These are phyloP conservation scores for Drosophila ambigua DNA, from an alignment of 1,140 invertebrate species.

Conservation along the genomic window DNA sequence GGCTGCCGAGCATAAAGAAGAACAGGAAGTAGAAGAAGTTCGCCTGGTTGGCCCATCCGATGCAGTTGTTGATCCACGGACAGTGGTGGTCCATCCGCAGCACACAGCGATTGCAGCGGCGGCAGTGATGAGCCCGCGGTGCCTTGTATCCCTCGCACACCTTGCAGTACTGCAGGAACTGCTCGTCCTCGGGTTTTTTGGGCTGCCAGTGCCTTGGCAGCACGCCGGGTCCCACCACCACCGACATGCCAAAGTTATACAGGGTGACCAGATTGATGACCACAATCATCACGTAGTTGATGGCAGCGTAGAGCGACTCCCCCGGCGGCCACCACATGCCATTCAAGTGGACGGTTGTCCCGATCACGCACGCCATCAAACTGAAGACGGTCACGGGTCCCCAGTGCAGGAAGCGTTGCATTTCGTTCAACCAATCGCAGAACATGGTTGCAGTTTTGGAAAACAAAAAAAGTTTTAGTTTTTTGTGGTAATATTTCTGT, in stretches of 20 bases:
- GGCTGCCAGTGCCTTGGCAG: slow-evolving; percentile 47
- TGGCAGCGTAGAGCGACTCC: background rate
- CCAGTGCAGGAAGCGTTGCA: slow-evolving; percentile 53
- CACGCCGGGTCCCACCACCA: slow-evolving; percentile 45
- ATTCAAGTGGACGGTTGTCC: slow-evolving; percentile 31
- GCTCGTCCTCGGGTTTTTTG: background rate
- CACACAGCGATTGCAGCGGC: slow-evolving; percentile 96
- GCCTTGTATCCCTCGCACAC: slow-evolving; percentile 96
- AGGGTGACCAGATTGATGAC: slow-evolving; percentile 15
- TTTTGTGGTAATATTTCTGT: background rate
- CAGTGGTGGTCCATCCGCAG: slow-evolving; percentile 99
- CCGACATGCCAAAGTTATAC: slow-evolving; percentile 32
- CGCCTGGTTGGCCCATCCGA: slow-evolving; percentile 94
- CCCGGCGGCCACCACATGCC: slow-evolving; percentile 42
- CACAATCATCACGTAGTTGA: slow-evolving; percentile 29
- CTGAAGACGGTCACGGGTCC: slow-evolving; percentile 27
- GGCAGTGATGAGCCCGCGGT: slow-evolving; percentile 97
- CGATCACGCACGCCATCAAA: slow-evolving; percentile 1
- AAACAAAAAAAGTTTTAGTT: background rate
- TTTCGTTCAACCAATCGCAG: background rate
- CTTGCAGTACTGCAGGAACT: slow-evolving; percentile 92
- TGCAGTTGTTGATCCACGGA: slow-evolving; percentile 88
- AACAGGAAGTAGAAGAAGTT: slow-evolving; percentile 95
- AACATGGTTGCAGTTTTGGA: background rate
- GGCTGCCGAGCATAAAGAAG: slow-evolving; percentile 94